Base-by-base conservation (phyloP, 2,888 invertebrate species). In the Melitaea athalia region DNA sequence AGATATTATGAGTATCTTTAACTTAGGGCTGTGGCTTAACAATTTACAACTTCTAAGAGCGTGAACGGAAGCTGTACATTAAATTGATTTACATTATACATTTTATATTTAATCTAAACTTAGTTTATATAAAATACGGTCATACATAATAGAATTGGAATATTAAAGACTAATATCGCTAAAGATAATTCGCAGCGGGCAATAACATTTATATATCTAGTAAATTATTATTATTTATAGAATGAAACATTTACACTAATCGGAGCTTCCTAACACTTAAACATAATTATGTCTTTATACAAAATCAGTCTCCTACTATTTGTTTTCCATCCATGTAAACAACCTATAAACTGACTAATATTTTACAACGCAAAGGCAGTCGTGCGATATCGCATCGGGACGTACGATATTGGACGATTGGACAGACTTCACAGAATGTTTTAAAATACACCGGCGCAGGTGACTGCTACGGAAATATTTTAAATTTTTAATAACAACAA, bases 291-390 rank as follows among this genome's bases (percentile, higher is more conserved):
- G 80, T 83, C 81, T 83, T 85, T 85, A 85, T 89, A 91, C 87
- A 92, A 91, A 91, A 91, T 92, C 92, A 92, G 92, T 92, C 92
- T 92, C 91, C 90, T 89, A 90, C 89, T 88, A 89, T 90, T 90
- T 89, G 89, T 89, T 88, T 85, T 84, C 79, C 84, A 85, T 81
- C 83, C 31, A 55, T 78, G 78, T 82, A 75, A 75, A 79, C 80
- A 72, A 79, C 80, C 72, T 72, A 73, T 68, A 81, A 83, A 83
- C 78, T 76, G 81, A 81, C 78, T 77, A 80, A 76, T 71, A 63
- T 73, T 75, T 79, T 80, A 78, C 72, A 83, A 81, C 74, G 78
- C 75, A 77, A 77, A 81, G 84, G 83, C 85, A 84, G 74, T 31
- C 53, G 24, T 80, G 79, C 82, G 80, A 79, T 77, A 78, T 78